Evolutionary conservation across 2,113 vertebrate genomes (phyloP).

Genomic region (Camarhynchus parvulus): DNA sequence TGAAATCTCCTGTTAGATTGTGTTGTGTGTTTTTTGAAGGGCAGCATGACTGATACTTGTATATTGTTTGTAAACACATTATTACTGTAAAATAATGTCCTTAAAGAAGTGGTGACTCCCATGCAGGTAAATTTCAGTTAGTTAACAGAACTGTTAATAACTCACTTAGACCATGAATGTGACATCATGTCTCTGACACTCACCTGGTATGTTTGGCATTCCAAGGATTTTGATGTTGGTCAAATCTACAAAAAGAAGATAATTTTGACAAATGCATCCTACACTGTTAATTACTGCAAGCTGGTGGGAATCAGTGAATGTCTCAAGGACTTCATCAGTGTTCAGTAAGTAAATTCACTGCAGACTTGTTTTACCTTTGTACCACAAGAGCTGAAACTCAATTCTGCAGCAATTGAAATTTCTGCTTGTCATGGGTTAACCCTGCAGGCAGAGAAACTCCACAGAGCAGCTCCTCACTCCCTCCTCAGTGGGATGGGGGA

Average conservation of each 20-base stretch:
- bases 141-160: background rate
- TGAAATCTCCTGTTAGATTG: background rate
- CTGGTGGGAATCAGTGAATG: conserved; percentile 79
- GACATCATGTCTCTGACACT: background rate
- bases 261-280: conserved; percentile 83
- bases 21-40: background rate
- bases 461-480: background rate
- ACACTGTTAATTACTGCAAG: conserved; percentile 82
- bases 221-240: conserved; percentile 91
- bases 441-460: background rate
- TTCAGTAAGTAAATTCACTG: conserved; percentile 78
- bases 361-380: background rate
- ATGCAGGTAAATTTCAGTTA: background rate
- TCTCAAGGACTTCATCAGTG: conserved; percentile 80
- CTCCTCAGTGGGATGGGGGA: background rate
- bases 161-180: background rate
- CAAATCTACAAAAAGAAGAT: conserved; percentile 88
- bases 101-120: background rate
- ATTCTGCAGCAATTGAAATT: background rate
- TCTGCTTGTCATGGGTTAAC: background rate
- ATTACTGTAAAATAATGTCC: background rate
- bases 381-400: background rate
- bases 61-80: background rate
- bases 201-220: background rate
- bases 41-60: background rate